Base-by-base conservation (phyloP, 1,140 invertebrate genomes). In the Tetramorium alpestre region DNA sequence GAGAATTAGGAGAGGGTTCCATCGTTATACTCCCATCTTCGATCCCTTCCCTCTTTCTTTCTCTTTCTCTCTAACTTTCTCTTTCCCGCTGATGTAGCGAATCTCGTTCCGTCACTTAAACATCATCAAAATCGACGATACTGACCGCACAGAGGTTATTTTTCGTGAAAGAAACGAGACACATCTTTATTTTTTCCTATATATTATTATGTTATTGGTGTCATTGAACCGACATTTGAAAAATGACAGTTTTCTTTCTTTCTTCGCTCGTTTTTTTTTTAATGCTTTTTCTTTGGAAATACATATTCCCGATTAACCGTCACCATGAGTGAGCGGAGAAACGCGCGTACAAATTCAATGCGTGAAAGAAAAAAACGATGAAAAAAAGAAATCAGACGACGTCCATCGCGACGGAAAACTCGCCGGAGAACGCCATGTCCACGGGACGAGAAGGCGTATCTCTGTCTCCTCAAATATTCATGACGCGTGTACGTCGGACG, bases 11-110 rank as follows among this genome's bases (percentile, higher is more conserved):
- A 92, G 86, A 88, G 64, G 85, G 67, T 86, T 75, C 78, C 85
- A 65, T 92, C 91, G 88, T 92, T 92, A 91, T 92, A 87, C 70
- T 91, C 76, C 56, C 89, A 91, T 85, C 89, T 87, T 89, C 86
- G 78, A 85, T 85, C 62, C 58, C 49, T 44, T 18, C 38, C 25
- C 7, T 18, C 62, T 81, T 5, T 86, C 44, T 60, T n/a, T 56
- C 33, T 60, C 41, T 41, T 13, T n/a, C 6, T 67, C 22, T 22
- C 58, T 0, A 11, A 72, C 44, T 25, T 65, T 49, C 16, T 10
- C 38, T 60, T 41, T 44, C 49, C 4, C 44, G 13, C 13, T 44
- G 51, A 54, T 38, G 38, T 25, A 33, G 22, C 22, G 10, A 81
- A 58, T 41, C n/a, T 70, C 25, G 22, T 38, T 72, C 47, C 38